Evolutionary conservation across 1,140 invertebrate genomes (phyloP).

Genomic region (Thaumatotibia leucotreta): DNA sequence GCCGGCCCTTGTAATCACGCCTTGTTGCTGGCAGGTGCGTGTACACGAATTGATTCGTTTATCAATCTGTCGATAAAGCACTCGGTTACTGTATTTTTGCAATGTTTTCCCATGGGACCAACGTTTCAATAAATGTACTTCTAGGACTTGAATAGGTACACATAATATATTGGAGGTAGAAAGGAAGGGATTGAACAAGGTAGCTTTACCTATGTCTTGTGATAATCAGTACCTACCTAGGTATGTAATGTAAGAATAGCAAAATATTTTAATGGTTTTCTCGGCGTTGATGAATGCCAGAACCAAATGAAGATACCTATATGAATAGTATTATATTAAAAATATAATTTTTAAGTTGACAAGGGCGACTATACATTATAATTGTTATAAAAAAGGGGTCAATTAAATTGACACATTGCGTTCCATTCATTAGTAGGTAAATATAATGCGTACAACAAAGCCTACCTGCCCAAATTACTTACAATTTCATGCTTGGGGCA

Average conservation of each 20-base stretch:
- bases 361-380: no score
- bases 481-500: slow-evolving; percentile 44
- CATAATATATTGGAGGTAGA: no score
- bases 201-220: no score
- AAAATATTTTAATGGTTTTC: no score
- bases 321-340: no score
- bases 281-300: no score
- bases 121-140: neutral
- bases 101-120: neutral
- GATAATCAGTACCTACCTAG: no score
- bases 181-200: no score
- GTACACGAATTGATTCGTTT: neutral
- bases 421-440: neutral
- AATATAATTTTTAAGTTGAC: no score
- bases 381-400: no score
- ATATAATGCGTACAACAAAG: neutral
- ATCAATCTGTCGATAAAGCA: neutral
- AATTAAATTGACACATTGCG: neutral
- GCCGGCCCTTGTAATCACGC: neutral
- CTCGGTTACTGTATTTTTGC: neutral
- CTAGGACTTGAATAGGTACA: neutral
- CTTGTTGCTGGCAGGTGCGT: neutral
- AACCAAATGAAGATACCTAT: no score
- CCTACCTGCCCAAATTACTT: slow-evolving; percentile 21
- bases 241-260: no score